Evolutionary conservation across 2,797 vertebrate species (phyloP).

Genomic region (Sparus aurata): DNA sequence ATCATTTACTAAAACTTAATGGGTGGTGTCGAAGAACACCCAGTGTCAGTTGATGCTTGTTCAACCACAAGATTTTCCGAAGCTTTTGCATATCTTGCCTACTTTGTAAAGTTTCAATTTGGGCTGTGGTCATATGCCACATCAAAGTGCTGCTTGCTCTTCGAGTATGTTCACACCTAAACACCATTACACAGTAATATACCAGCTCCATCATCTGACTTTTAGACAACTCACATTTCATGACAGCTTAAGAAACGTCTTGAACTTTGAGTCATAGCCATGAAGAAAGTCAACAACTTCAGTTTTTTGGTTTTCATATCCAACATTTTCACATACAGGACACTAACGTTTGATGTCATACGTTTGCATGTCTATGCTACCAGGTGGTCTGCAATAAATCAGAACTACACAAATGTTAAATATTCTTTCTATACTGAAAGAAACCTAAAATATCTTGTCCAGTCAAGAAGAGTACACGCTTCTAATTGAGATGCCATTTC

Average conservation of each 20-base stretch:
- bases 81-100: background rate
- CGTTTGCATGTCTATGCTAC: background rate
- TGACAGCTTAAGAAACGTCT: background rate
- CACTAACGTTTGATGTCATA: background rate
- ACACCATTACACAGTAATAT: background rate
- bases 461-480: background rate
- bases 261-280: background rate
- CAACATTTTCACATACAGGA: background rate
- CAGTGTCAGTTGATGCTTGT: conserved; percentile 35
- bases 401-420: background rate
- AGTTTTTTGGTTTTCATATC: background rate
- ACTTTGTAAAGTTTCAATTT: background rate
- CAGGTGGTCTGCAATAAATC: background rate
- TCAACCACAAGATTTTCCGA: conserved; percentile 26
- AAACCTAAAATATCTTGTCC: too few relatives aligned
- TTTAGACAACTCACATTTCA: background rate
- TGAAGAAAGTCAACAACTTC: background rate
- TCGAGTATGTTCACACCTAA: background rate
- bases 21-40: conserved; percentile 30
- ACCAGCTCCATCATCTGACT: background rate
- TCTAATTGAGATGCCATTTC: background rate
- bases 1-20: conserved; percentile 15
- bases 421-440: background rate
- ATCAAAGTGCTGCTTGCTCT: conserved; percentile 18
- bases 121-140: conserved; percentile 9